Conservation (phyloP, 1,140 invertebrate genomes). For the Drosophila elegans region DNA sequence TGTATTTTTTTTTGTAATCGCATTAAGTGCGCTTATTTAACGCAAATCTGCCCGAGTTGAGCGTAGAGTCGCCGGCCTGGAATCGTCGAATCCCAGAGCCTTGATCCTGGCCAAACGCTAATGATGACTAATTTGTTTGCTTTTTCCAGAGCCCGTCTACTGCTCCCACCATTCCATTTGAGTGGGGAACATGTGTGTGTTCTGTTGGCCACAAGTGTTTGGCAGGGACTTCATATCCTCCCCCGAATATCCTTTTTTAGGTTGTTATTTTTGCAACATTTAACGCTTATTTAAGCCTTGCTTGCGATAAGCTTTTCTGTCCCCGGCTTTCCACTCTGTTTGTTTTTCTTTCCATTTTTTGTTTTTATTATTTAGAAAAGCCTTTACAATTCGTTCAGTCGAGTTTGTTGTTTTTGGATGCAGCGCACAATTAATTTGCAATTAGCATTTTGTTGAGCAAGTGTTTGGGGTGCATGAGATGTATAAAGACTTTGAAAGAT, state of each 20-base stretch:
- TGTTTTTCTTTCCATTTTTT: conserved; percentile 59
- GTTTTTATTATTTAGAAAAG: conserved; percentile 52
- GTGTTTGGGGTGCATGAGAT: conserved; percentile 22
- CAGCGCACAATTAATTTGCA: conserved; percentile 82
- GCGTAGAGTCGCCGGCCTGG: conserved; percentile 21
- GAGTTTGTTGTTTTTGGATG: conserved; percentile 72
- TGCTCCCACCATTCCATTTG: conserved; percentile 5
- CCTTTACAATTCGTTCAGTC: conserved; percentile 22
- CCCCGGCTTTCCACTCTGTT: conserved; percentile 57
- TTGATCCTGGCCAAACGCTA: conserved; percentile 67
- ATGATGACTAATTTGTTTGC: conserved; percentile 83
- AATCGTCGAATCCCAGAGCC: conserved; percentile 18
- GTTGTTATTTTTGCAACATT: conserved; percentile 82
- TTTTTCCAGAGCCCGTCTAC: conserved; percentile 54
- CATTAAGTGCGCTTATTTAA: conserved; percentile 84
- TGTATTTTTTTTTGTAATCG: conserved; percentile 77
- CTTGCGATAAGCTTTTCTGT: conserved; percentile 65
- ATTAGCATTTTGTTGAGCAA: conserved; percentile 68
- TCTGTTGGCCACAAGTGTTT: conserved; percentile 71
- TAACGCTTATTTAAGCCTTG: conserved; percentile 79
- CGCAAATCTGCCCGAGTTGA: conserved; percentile 71
- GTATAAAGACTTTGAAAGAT: not conserved
- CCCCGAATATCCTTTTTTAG: conserved; percentile 3
- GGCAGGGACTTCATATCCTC: conserved; percentile 44
- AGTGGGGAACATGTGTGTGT: conserved; percentile 71